A percentile compares a stretch with the other conserved stretches of the same genome.
Conservation (phyloP, 1,140 invertebrate genomes). For the Elysia chlorotica region DNA sequence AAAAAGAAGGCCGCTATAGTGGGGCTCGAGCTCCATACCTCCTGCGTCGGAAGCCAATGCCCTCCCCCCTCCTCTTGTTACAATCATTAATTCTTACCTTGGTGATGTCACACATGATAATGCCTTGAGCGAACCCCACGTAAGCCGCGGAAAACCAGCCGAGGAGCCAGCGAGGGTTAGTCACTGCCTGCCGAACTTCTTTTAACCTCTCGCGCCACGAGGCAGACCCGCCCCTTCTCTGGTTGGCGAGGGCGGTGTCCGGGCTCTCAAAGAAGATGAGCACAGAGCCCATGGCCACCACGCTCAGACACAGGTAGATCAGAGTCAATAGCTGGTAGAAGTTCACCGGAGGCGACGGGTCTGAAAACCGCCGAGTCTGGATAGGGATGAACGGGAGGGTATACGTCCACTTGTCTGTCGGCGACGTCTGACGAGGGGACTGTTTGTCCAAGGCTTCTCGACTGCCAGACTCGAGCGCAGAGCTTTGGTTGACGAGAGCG, state of each 20-base stretch:
- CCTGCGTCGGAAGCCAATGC: no score
- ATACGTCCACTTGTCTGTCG: conserved; percentile 33
- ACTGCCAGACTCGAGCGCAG: no score
- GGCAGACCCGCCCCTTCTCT: conserved; percentile 17
- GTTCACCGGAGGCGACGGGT: conserved; percentile 25
- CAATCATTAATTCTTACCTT: conserved; percentile 34
- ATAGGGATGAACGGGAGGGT: conserved; percentile 35
- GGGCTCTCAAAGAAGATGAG: conserved; percentile 38
- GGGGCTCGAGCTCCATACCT: no score
- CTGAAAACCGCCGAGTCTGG: conserved; percentile 19
- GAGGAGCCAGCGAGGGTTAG: conserved; percentile 26
- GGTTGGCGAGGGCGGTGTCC: conserved; percentile 24
- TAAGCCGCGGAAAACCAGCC: conserved; percentile 26
- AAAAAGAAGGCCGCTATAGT: no score
- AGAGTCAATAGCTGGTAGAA: conserved; percentile 36
- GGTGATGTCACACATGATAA: conserved; percentile 34
- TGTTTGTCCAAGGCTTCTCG: no score
- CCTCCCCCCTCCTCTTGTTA: no score
- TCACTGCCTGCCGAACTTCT: conserved; percentile 18
- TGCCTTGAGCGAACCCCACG: conserved; percentile 29
- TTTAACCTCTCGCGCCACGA: conserved; percentile 29
- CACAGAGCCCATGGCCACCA: conserved; percentile 33
- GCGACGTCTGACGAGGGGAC: neutral
- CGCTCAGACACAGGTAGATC: conserved; percentile 34
- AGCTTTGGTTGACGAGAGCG: no score